A percentile compares a stretch with the other conserved stretches of the same genome.
Conservation (phyloP, 1,140 invertebrate species). For the Tetraneura akinire region DNA sequence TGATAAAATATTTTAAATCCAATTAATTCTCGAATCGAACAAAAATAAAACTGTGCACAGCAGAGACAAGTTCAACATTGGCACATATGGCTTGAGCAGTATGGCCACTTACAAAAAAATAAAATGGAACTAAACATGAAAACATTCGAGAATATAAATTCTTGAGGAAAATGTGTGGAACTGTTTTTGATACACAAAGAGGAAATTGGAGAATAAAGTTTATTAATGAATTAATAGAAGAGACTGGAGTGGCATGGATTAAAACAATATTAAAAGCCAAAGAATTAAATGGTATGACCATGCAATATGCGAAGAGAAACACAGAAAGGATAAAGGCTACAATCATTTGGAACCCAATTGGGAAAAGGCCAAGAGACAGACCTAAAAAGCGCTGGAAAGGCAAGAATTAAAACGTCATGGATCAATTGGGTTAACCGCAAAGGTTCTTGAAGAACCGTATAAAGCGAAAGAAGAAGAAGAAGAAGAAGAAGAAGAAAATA, state of each 20-base stretch:
- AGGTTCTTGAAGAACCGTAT: no score
- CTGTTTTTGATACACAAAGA: not conserved
- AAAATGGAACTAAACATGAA: not conserved
- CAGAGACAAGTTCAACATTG: not conserved
- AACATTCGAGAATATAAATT: conserved; percentile 4
- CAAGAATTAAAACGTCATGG: not conserved
- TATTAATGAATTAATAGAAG: not conserved
- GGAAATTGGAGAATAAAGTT: not conserved
- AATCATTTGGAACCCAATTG: not conserved
- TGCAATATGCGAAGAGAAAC: conserved; percentile 23
- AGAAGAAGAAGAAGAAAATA: no score
- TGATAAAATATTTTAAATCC: not conserved
- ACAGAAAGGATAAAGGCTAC: not conserved
- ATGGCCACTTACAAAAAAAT: not conserved
- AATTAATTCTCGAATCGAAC: not conserved
- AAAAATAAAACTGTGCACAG: not conserved
- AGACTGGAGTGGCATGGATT: no score
- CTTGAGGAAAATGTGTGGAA: not conserved
- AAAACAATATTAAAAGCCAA: no score
- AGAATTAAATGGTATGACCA: not conserved
- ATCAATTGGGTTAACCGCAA: no score
- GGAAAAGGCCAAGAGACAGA: not conserved
- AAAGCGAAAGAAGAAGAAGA: no score
- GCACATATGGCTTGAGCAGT: no score
- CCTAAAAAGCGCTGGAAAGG: not conserved